Evolutionary conservation across 2,797 vertebrate genomes (phyloP), one percentile per base, ranked within the genome.

Genomic region (Gymnoscopelus microlampas): DNA sequence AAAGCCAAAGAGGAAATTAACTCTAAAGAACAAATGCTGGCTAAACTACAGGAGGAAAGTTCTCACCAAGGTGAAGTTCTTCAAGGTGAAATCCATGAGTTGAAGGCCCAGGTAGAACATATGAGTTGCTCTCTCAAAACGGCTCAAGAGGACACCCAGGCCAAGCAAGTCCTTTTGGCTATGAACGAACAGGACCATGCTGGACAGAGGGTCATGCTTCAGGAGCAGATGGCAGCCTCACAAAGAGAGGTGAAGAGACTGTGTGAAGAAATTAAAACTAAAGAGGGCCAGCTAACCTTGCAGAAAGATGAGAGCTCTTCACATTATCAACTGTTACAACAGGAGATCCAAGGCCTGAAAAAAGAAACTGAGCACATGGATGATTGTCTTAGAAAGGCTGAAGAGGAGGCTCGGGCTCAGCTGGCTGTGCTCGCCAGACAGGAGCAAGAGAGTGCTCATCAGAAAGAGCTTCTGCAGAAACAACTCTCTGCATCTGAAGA

Each of bases 301-400:
- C n/a, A 91, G 44, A 77, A 72, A 48, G 76, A 59, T 12, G 75
- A 88, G 49, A 83, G 60, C 26, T 78, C 66, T 4, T 69, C 80
- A 54, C 74, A 88, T 54, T 73, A 73, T 0, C 59, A 79, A 47
- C 4, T 15, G 6, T 29, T 82, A 3, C 68, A 92, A 1, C 86
- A 95, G 24, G 92, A 95, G 82, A 80, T 89, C 0, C 88, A 93
- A 63, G 89, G 89, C 6, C 90, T 93, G 47, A 92, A 92, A 0
- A 87, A 0, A 57, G 74, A 77, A 15, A 44, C 84, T 8, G 71
- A 81, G 23, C 0, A 2, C 57, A 73, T 91, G 9, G 2, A 19
- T 29, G 71, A 66, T 13, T 86, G 82, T 0, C 58, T 88, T 29
- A 84, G 0, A 7, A 49, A 61, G n/a, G 73, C 83, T 11, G 74